These are phyloP conservation scores for Ia io DNA, from an alignment of 2,113 vertebrate species.

Conservation along the genomic window DNA sequence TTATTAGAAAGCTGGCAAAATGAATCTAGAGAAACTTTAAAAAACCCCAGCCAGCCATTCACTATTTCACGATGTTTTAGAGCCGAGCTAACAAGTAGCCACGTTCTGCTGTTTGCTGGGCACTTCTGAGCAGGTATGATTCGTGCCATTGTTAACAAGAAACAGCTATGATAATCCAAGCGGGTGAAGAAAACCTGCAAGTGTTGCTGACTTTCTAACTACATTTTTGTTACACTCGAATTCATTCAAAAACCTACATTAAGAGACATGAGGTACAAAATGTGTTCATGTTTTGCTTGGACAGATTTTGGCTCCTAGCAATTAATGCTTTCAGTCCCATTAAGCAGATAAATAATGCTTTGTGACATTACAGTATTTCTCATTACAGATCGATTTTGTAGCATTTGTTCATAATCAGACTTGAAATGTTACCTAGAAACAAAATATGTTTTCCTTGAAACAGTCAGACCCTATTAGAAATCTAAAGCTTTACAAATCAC, in stretches of 20 bases:
- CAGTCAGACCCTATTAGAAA: slow-evolving; percentile 87
- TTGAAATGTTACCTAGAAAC: slow-evolving; percentile 87
- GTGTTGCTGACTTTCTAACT: slow-evolving; percentile 69
- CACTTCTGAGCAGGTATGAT: not conserved
- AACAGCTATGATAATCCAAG: not conserved
- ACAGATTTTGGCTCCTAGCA: slow-evolving; percentile 83
- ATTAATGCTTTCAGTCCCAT: slow-evolving; percentile 83
- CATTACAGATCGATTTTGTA: slow-evolving; percentile 85
- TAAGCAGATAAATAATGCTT: slow-evolving; percentile 83
- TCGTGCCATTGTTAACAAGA: not conserved
- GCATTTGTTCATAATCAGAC: slow-evolving; percentile 81
- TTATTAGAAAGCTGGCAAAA: slow-evolving; percentile 17
- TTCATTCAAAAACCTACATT: slow-evolving; percentile 74
- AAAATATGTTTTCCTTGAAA: slow-evolving; percentile 83
- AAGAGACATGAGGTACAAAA: slow-evolving; percentile 78
- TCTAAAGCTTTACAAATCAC: slow-evolving; percentile 84
- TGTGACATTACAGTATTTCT: slow-evolving; percentile 87
- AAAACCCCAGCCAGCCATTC: not conserved
- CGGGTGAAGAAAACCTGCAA: slow-evolving; percentile 66
- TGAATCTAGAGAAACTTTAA: not conserved
- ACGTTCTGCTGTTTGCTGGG: not conserved
- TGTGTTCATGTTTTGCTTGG: slow-evolving; percentile 78
- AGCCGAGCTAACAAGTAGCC: not conserved
- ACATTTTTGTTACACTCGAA: slow-evolving; percentile 71
- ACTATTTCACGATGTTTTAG: not conserved